Base-by-base conservation (phyloP, 1,140 invertebrate genomes). In the Drosophila littoralis region DNA sequence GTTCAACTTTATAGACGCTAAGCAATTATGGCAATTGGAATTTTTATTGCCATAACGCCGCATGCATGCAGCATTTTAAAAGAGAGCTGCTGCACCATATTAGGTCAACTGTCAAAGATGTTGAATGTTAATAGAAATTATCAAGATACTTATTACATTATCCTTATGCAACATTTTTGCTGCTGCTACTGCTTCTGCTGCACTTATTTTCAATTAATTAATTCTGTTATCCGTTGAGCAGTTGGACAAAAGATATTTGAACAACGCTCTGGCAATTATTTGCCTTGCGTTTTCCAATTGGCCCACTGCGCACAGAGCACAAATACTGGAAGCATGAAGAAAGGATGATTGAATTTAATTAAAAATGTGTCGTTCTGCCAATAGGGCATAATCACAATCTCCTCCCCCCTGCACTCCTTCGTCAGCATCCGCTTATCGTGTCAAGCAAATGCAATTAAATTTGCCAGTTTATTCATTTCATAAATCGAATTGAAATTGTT, bases 1-100 rank as follows among this genome's bases (percentile, higher is more conserved):
- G 22, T 22, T 22, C 66, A 79, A 88, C 80, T 86, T 88, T 79
- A 82, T 69, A 83, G 82, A 79, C 79, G 79, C 79, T 88, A 64
- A 71, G 83, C 82, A 88, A 88, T 88, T 86, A 86, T 82, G 79
- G 79, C 72, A 75, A 76, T 75, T 73, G 74, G 38, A 67, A 73
- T 78, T 78, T 78, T 75, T 75, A 77, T 77, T 77, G 64, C 63
- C 70, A 57, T 54, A 54, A 72, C 54, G 50, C 73, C 48, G 36
- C 60, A 48, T 35, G 52, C 32, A 69, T 61, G 57, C 17, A 35
- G 45, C 35, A 33, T 52, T 46, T 7, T 28, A 32, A 17, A 63
- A 13, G 10, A 51, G 15, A 58, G 35, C 15, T 33, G 63, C 33
- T 43, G 7, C 36, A 57, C 8, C 33, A 40, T 15, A 15, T 3